Base-by-base conservation (phyloP, 2,113 vertebrate species). In the Himantopus leucocephalus region DNA sequence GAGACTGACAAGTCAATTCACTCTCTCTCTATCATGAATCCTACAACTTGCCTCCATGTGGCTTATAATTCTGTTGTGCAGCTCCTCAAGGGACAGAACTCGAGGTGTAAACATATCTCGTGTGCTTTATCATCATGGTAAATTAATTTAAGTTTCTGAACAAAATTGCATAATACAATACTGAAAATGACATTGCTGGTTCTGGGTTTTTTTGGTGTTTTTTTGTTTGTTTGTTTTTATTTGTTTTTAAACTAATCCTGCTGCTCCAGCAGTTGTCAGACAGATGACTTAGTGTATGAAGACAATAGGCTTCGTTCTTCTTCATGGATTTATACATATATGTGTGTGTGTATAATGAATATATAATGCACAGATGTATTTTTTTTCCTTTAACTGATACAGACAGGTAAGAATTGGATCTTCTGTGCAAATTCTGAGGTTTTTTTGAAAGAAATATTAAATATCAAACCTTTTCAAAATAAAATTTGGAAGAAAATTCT, bases 1-100 rank as follows among this genome's bases (percentile, higher is more conserved):
- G 68, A 89, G 63, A 37, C 68, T 74, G 76, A 93, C 70, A 90
- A 85, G 47, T 45, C 74, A 84, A 73, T 88, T 90, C 24, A 34
- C 19, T 73, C 22, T 63, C 64, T 82, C 27, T 71, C 56, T 92
- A 41, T 92, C 64, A 81, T 32, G 64, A 72, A 59, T 74, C 26
- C 37, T 45, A 39, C 24, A 71, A 11, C 19, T 62, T 78, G 22
- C 19, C 43, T 85, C 41, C 24, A 2, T 12, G 60, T 37, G 24
- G 3, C 17, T 92, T 90, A 37, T n/a, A 81, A 75, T 75, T 75
- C 60, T 67, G 15, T 29, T 58, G 11, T 50, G 13, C 17, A 85
- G 12, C 8, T 88, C 35, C 77, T 74, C 45, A 62, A 58, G 24
- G 14, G 34, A 11, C 32, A 90, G 24, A 81, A 71, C 16, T 19